Evolutionary conservation across 1,140 invertebrate species (phyloP).

Genomic region (Chelonus insularis): DNA sequence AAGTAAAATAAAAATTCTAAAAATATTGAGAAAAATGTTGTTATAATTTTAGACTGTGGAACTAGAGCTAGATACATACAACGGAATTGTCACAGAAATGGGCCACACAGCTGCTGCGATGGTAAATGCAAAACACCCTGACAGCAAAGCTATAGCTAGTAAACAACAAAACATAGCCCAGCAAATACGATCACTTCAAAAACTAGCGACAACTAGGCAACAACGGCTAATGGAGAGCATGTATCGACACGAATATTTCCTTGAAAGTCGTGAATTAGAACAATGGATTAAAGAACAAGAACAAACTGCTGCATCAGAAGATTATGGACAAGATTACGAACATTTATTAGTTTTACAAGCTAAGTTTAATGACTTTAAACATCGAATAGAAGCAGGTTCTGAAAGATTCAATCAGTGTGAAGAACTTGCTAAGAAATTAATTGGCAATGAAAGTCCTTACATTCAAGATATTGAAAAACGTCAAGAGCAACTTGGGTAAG

Average conservation of each 20-base stretch:
- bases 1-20: background rate
- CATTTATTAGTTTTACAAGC: slow-evolving; percentile 85
- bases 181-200: slow-evolving; percentile 79
- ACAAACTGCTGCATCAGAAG: slow-evolving; percentile 86
- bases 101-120: slow-evolving; percentile 81
- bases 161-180: slow-evolving; percentile 78
- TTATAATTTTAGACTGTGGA: slow-evolving; percentile 67
- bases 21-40: slow-evolving; percentile 20
- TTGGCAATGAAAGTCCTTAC: slow-evolving; percentile 86
- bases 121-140: slow-evolving; percentile 76
- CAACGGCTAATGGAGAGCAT: slow-evolving; percentile 88
- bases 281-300: slow-evolving; percentile 94
- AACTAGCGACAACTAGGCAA: slow-evolving; percentile 77
- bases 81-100: slow-evolving; percentile 90
- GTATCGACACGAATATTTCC: slow-evolving; percentile 89
- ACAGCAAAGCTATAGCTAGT: slow-evolving; percentile 76
- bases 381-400: slow-evolving; percentile 85
- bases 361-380: slow-evolving; percentile 96
- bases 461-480: slow-evolving; percentile 83
- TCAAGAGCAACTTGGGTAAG: slow-evolving; percentile 85
- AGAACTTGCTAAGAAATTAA: slow-evolving; percentile 85
- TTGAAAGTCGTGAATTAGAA: slow-evolving; percentile 88
- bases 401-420: slow-evolving; percentile 94
- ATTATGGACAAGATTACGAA: slow-evolving; percentile 97
- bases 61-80: slow-evolving; percentile 91